Conservation (phyloP, 2,797 vertebrate genomes). For the Melanogrammus aeglefinus region DNA sequence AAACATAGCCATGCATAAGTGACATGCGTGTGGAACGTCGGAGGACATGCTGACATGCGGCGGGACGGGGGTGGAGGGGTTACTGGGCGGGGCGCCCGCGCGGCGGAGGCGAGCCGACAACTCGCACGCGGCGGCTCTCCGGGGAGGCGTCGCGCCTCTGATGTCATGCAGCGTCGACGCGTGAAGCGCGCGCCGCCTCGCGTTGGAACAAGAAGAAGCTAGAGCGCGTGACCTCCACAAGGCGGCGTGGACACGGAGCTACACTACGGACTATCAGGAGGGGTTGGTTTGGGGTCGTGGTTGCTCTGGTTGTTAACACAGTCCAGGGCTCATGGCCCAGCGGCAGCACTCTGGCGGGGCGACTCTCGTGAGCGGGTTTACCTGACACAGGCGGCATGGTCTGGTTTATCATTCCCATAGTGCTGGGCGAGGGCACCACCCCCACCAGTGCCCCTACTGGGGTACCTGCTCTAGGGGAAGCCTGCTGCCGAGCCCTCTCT, state of each 20-base stretch:
- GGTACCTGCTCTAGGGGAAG: slow-evolving; percentile 98
- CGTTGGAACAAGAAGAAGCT: slow-evolving; percentile 28
- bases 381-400: slow-evolving; percentile 98
- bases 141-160: slow-evolving; percentile 57
- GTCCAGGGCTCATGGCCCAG: slow-evolving; percentile 63
- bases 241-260: background rate
- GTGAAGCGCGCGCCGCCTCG: slow-evolving; percentile 29
- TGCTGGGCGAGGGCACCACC: slow-evolving; percentile 95
- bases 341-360: slow-evolving; percentile 65
- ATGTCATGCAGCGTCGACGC: slow-evolving; percentile 25
- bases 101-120: slow-evolving; percentile 8
- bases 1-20: slow-evolving; percentile 97
- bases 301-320: background rate
- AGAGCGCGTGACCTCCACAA: background rate
- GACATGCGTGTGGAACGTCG: slow-evolving; percentile 87
- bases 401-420: slow-evolving; percentile 99
- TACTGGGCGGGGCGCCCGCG: slow-evolving; percentile 52
- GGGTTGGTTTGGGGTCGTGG: slow-evolving; percentile 5
- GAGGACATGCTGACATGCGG: slow-evolving; percentile 26
- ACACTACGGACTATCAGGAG: slow-evolving; percentile 33
- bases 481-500: slow-evolving; percentile 90
- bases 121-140: slow-evolving; percentile 42
- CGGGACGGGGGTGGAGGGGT: slow-evolving; percentile 60
- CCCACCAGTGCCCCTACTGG: slow-evolving; percentile 97
- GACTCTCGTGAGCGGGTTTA: slow-evolving; percentile 78